Evolutionary conservation across 2,797 vertebrate genomes (phyloP).

Genomic region (Telmatherina bonti): DNA sequence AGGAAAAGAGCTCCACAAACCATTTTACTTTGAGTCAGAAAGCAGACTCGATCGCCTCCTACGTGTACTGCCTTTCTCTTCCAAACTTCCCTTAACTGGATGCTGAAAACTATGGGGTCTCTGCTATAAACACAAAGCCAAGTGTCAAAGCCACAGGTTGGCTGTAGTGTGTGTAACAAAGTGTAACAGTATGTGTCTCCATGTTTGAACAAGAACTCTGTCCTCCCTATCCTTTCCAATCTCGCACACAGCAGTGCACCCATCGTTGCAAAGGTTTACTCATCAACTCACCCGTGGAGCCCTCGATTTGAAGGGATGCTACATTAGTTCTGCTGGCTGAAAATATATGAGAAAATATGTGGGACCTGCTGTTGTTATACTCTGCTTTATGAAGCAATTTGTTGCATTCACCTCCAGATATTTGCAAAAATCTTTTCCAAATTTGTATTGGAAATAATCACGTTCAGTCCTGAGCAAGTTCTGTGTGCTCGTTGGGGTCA

Average conservation of each 20-base stretch:
- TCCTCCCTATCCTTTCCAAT: slow-evolving; percentile 75
- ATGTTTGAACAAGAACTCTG: slow-evolving; percentile 65
- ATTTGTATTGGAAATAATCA: slow-evolving; percentile 11
- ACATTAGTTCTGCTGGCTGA: slow-evolving; percentile 64
- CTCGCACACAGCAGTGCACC: slow-evolving; percentile 77
- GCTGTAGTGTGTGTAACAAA: slow-evolving; percentile 46
- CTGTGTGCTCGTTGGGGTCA: background rate
- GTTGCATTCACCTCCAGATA: slow-evolving; percentile 32
- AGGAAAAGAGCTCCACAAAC: slow-evolving; percentile 35
- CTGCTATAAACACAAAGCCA: slow-evolving; percentile 47
- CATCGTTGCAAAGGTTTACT: slow-evolving; percentile 67
- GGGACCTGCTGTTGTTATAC: slow-evolving; percentile 36
- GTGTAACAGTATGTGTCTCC: slow-evolving; percentile 61
- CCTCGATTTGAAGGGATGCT: slow-evolving; percentile 63
- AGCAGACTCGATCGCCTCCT: slow-evolving; percentile 60
- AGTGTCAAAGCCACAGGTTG: slow-evolving; percentile 60
- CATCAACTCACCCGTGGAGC: slow-evolving; percentile 74
- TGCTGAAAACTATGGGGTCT: slow-evolving; percentile 46
- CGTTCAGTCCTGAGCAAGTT: background rate
- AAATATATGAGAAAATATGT: slow-evolving; percentile 46
- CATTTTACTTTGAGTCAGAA: slow-evolving; percentile 44
- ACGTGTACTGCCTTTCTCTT: slow-evolving; percentile 33
- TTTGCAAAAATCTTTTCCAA: slow-evolving; percentile 21
- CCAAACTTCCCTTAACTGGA: slow-evolving; percentile 54
- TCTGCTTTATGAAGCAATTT: slow-evolving; percentile 50